Conservation (phyloP, 2,113 vertebrate genomes). For the Neolamprologus sp. region DNA sequence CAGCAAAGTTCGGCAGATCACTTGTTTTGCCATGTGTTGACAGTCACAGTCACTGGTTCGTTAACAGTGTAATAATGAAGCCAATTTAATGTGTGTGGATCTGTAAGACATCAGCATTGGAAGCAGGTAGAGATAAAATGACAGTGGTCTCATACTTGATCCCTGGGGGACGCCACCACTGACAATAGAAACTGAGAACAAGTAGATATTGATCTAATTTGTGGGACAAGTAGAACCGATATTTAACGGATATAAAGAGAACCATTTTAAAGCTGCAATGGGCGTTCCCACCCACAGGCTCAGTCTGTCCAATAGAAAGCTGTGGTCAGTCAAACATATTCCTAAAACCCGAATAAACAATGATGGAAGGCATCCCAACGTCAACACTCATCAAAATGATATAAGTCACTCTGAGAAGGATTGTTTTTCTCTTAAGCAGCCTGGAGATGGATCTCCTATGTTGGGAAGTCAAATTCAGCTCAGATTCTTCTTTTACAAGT, state of each 20-base stretch:
- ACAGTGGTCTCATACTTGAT: not conserved
- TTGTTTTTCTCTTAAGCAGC: not conserved
- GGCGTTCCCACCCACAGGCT: not conserved
- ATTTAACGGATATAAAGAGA: not conserved
- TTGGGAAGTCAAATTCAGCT: not conserved
- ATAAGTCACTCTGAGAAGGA: not conserved
- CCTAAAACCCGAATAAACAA: not conserved
- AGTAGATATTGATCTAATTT: not conserved
- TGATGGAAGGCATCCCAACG: accelerated
- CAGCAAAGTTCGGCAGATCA: accelerated
- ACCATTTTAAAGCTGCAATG: not conserved
- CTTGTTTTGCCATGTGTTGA: not conserved
- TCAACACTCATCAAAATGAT: not conserved
- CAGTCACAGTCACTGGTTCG: not conserved
- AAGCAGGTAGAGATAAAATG: not conserved
- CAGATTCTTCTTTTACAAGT: not conserved
- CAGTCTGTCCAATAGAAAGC: not conserved
- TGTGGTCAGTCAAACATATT: not conserved
- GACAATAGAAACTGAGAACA: not conserved
- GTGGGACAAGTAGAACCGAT: not conserved
- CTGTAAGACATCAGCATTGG: not conserved
- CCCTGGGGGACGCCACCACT: not conserved
- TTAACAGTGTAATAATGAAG: not conserved
- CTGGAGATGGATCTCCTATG: too few species aligned
- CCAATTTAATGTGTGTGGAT: not conserved